A percentile compares a stretch with the other conserved stretches of the same genome.
These are phyloP conservation scores for Pseudorectes ferrugineus DNA, from an alignment of 2,113 vertebrate genomes.

Conservation along the genomic window DNA sequence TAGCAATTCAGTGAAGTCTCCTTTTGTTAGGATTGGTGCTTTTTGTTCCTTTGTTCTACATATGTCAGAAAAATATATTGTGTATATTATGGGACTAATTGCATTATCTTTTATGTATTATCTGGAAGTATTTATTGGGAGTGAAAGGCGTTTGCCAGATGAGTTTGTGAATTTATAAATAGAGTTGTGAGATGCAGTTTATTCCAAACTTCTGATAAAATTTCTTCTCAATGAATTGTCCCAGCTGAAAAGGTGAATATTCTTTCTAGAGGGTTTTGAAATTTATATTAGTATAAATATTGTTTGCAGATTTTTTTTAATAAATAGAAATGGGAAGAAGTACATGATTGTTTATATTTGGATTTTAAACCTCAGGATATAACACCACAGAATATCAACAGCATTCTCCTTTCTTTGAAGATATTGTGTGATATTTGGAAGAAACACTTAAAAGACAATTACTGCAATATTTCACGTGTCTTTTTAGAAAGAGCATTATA, in stretches of 20 bases:
- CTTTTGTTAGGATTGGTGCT: background rate
- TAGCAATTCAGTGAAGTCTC: background rate
- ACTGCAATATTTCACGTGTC: background rate
- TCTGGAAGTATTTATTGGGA: background rate
- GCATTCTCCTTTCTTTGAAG: background rate
- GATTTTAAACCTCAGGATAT: background rate
- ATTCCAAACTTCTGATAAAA: background rate
- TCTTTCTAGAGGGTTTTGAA: background rate
- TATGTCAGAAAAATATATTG: background rate
- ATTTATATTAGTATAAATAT: background rate
- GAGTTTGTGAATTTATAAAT: background rate
- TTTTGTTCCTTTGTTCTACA: background rate
- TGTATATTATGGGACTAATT: background rate
- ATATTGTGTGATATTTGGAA: background rate
- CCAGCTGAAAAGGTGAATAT: background rate
- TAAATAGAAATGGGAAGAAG: background rate
- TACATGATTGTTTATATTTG: background rate
- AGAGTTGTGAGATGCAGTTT: background rate
- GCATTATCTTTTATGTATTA: background rate
- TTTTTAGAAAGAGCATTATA: background rate
- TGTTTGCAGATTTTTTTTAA: background rate
- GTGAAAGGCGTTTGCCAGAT: background rate
- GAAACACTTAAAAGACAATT: background rate
- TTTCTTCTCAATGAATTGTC: background rate
- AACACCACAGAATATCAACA: background rate